phyloP scores from a whole-genome alignment of 2,888 invertebrate species.

The Stratiomys singularior region DNA sequence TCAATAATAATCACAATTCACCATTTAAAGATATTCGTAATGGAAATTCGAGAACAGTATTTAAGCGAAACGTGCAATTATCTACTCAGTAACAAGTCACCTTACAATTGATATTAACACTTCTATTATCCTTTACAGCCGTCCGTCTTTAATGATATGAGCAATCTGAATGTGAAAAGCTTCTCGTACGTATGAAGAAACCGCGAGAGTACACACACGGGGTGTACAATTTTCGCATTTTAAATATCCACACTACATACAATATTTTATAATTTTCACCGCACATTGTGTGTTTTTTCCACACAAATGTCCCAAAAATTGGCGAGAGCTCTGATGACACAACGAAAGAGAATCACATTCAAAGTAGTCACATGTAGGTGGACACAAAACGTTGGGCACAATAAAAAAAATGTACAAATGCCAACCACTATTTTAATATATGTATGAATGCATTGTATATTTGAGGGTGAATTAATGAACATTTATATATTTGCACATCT shows the following conservation, averaged over 20 bases:
- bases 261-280: conserved; percentile 52
- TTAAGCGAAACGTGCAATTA: background rate
- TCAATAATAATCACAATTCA: too few species aligned
- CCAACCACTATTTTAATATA: conserved; percentile 9
- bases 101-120: background rate
- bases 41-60: too few species aligned
- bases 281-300: conserved; percentile 46
- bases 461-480: background rate
- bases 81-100: background rate
- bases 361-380: conserved; percentile 47
- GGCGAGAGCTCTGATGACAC: conserved; percentile 46
- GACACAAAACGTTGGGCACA: conserved; percentile 45
- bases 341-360: conserved; percentile 45
- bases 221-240: conserved; percentile 45
- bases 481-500: background rate
- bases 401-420: conserved; percentile 31
- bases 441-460: too few species aligned
- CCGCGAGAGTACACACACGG: conserved; percentile 24
- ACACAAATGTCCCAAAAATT: conserved; percentile 49
- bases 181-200: conserved; percentile 22
- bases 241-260: conserved; percentile 47
- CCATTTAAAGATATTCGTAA: too few species aligned
- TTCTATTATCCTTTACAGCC: conserved; percentile 19
- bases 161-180: conserved; percentile 36
- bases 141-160: conserved; percentile 45